Percentiles rank a stretch among this genome's conserved stretches.
phyloP scores from a whole-genome alignment of 2,888 invertebrate species.

The Sussaba pulchella region DNA sequence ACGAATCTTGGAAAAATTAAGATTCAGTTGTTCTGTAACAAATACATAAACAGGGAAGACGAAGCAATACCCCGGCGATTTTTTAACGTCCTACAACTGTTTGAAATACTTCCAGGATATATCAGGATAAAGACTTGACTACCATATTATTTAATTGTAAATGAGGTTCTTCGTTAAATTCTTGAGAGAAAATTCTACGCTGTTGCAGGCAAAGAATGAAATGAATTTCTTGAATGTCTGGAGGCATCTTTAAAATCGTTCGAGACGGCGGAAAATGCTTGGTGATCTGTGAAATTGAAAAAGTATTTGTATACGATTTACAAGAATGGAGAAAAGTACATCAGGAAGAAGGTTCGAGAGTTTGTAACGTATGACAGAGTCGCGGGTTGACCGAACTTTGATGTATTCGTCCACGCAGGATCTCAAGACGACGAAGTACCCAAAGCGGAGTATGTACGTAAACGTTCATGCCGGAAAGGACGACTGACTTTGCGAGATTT shows the following conservation, averaged over 20 bases:
- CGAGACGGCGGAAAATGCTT: slow-evolving; percentile 16
- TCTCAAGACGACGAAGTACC: slow-evolving; percentile 4
- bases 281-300: slow-evolving; percentile 39
- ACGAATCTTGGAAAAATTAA: not conserved
- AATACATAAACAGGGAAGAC: too few species aligned
- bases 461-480: slow-evolving; percentile 70
- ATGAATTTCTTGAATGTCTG: not conserved
- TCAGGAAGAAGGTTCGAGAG: not conserved
- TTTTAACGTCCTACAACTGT: not conserved
- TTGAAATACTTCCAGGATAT: too few species aligned
- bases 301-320: slow-evolving; percentile 21
- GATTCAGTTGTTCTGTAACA: too few species aligned
- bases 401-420: not conserved
- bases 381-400: slow-evolving; percentile 11
- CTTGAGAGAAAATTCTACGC: not conserved
- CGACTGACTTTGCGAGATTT: slow-evolving; percentile 70
- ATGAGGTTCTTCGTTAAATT: too few species aligned
- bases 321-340: not conserved
- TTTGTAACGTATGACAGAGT: not conserved
- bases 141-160: too few species aligned
- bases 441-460: slow-evolving; percentile 12
- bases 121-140: too few species aligned
- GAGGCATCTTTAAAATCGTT: not conserved
- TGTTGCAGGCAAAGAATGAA: not conserved
- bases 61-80: not conserved